A percentile compares a stretch with the other conserved stretches of the same genome.
Conservation (phyloP, 2,113 vertebrate species). For the Formicarius rufipectus region DNA sequence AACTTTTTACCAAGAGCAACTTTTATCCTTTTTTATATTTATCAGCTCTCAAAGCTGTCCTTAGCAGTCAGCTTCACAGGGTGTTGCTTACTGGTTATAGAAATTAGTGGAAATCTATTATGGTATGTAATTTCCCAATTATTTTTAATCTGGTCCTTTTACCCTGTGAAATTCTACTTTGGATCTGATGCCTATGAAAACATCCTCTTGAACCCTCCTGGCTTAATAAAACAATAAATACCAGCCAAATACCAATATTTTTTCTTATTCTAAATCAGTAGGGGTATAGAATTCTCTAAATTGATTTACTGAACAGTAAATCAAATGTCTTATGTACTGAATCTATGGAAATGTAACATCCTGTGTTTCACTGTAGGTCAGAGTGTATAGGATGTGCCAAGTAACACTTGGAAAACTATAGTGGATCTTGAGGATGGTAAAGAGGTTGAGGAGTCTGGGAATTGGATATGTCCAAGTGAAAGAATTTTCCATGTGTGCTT, state of each 20-base stretch:
- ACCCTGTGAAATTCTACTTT: neutral
- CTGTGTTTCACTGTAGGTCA: neutral
- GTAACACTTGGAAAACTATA: neutral
- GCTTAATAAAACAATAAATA: neutral
- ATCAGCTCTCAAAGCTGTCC: neutral
- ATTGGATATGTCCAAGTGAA: neutral
- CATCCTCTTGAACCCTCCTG: neutral
- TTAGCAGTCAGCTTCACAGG: neutral
- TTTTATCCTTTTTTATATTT: neutral
- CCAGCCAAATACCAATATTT: neutral
- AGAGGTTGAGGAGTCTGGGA: accelerated
- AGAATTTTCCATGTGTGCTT: neutral
- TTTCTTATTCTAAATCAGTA: neutral
- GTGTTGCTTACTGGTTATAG: neutral
- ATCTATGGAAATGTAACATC: neutral
- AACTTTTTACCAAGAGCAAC: neutral
- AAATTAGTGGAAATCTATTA: neutral
- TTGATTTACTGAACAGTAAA: neutral
- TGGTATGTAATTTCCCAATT: neutral
- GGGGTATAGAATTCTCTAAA: neutral
- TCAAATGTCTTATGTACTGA: neutral
- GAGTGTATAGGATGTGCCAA: too few relatives aligned
- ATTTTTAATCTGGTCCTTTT: neutral
- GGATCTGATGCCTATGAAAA: neutral
- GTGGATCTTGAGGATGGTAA: neutral